These are phyloP conservation scores for Sinocyclocheilus anshuiensis DNA, from an alignment of 2,113 vertebrate species.

Conservation along the genomic window DNA sequence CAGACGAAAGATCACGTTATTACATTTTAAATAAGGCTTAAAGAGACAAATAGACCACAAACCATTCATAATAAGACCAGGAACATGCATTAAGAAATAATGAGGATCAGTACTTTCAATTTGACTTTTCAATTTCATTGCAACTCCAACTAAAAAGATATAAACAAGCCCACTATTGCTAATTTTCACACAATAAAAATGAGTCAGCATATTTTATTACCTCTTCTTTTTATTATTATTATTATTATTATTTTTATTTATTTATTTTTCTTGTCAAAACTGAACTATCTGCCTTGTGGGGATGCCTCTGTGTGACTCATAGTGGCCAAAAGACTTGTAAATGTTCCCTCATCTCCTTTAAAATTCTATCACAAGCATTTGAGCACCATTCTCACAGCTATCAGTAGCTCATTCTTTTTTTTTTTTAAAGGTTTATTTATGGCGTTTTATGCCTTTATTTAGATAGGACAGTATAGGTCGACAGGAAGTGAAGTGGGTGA, in stretches of 20 bases:
- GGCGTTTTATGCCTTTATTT: too few species aligned
- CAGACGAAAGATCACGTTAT: too few species aligned
- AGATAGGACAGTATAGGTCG: too few species aligned
- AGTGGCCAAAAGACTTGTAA: not conserved
- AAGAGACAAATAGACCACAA: not conserved
- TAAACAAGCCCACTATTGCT: not conserved
- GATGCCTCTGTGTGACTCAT: not conserved
- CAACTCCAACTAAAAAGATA: not conserved
- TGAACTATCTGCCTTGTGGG: conserved; percentile 15
- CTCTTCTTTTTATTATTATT: too few species aligned
- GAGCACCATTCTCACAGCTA: conserved; percentile 3
- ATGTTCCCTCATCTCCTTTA: not conserved
- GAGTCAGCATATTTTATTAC: not conserved
- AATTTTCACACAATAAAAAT: not conserved
- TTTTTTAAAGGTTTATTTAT: too few species aligned
- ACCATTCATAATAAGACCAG: not conserved
- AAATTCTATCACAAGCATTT: not conserved
- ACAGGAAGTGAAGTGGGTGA: too few species aligned
- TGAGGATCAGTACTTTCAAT: not conserved
- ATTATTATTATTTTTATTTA: not conserved
- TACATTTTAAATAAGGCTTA: too few species aligned
- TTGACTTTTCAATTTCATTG: not conserved
- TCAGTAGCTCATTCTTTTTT: not conserved
- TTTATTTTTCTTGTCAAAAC: not conserved
- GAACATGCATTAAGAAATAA: not conserved